Base-by-base conservation (phyloP, 2,113 vertebrate genomes). In the Empidonax traillii region DNA sequence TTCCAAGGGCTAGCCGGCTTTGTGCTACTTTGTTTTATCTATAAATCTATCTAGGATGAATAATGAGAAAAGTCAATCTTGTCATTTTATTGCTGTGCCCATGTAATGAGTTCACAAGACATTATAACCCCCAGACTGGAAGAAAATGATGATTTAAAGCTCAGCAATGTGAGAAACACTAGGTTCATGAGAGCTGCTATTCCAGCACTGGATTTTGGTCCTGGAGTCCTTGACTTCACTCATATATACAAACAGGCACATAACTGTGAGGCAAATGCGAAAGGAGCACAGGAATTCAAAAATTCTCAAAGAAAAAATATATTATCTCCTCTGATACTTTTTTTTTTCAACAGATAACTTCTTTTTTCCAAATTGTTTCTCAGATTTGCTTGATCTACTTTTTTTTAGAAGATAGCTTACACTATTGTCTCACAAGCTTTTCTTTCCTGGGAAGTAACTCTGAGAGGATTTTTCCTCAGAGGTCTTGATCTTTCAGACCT, bases 401-500 rank as follows among this genome's bases (percentile, higher is more conserved):
- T 88, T 74, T 74, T 65, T n/a, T 61, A 31, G 5, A 63, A 49
- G 9, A 49, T n/a, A 61, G 30, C 73, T 80, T 62, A 65, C 65
- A 5, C n/a, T 87, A 87, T 41, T 76, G 18, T 41, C 58, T 90
- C 7, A 2, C 18, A 82, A 20, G 37, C 5, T 89, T 71, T 90
- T 89, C 25, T 85, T 91, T 81, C 66, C 53, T 65, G 33, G 35
- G 65, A 89, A 90, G 47, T 49, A 74, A 75, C 41, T 90, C 51
- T 22, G 16, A 92, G 35, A 89, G 24, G 37, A 67, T 43, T 84
- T 91, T 78, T 66, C 55, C 77, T 78, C 73, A 78, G 78, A 94
- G 73, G 84, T 92, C 94, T 91, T 91, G 93, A 92, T 95, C 74
- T 89, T 95, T 92, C 62, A 96, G 91, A 94, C 84, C 73, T 76